Evolutionary conservation across 2,797 vertebrate genomes (phyloP), one percentile per base, ranked within the genome.

Genomic region (Catamblyrhynchus diadema): DNA sequence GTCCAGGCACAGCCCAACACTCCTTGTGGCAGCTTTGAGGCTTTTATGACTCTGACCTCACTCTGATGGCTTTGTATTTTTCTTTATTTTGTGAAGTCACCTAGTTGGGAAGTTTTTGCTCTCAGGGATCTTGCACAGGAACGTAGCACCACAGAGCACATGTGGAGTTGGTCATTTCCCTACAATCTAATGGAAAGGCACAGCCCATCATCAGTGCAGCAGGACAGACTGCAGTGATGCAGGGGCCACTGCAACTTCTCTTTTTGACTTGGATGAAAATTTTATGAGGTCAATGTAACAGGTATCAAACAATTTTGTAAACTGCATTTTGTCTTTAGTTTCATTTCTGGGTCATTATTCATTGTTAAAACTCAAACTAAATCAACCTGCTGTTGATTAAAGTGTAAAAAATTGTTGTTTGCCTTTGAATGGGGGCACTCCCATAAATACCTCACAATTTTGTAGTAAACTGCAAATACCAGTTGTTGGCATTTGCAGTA

Each of bases 201-300:
- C 1, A 2, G 32, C 48, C 56, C n/a, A 11, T 30, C 2, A 2
- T 2, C 47, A 22, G 45, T 2, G 20, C 45, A 57, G 50, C 0
- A 1, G 19, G 35, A 48, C 57, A 32, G 42, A 9, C 37, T 7
- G 33, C 48, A 22, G 42, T 2, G 8, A 22, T 24, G 35, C 22
- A 27, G 75, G 14, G 19, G 9, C 10, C 28, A 33, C 59, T 2
- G 47, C 37, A 59, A 37, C 2, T 0, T 83, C 48, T 57, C 32
- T 21, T 59, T 62, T 21, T 25, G 3, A 45, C 53, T 39, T 18
- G 32, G 54, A 45, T 41, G 57, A 51, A 57, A 24, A 33, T 75
- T 50, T 53, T 35, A 64, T 41, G 28, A 78, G 11, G 14, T 59
- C 27, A 44, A 0, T 12, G 17, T 71, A 57, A 70, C 22, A 44